Conservation (phyloP, 35 echinoderm and acorn worm species). For the Amphiura filiformis region DNA sequence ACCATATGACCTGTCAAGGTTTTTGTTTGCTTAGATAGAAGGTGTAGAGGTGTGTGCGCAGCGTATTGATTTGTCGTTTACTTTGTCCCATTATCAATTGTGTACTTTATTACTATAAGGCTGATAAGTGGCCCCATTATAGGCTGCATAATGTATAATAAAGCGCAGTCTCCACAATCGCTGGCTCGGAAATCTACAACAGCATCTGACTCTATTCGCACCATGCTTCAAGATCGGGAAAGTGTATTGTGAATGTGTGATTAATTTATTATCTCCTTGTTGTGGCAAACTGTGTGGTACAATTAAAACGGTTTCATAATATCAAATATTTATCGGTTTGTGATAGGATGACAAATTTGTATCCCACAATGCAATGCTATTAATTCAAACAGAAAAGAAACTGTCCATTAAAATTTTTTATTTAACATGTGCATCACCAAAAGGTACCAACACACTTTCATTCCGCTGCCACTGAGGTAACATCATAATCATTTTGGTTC, state of each 20-base stretch:
- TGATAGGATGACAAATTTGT: no score
- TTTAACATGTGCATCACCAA: no score
- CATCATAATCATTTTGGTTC: no score
- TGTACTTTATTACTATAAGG: neutral
- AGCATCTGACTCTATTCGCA: neutral
- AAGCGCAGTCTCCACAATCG: neutral
- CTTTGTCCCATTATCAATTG: neutral
- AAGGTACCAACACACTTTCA: no score
- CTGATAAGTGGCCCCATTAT: conserved; percentile 9
- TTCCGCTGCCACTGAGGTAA: no score
- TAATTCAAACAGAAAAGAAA: no score
- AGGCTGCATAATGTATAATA: neutral
- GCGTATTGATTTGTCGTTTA: neutral
- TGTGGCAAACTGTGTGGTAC: neutral
- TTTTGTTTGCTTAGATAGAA: neutral
- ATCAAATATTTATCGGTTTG: neutral
- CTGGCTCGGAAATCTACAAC: neutral
- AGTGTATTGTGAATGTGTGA: neutral
- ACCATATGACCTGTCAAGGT: neutral
- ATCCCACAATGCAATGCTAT: no score
- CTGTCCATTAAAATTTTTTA: no score
- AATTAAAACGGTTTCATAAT: neutral
- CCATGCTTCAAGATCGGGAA: neutral
- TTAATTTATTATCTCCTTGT: neutral
- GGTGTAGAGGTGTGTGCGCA: neutral